phyloP scores from a whole-genome alignment of 2,888 invertebrate genomes.

The Melitaea athalia region DNA sequence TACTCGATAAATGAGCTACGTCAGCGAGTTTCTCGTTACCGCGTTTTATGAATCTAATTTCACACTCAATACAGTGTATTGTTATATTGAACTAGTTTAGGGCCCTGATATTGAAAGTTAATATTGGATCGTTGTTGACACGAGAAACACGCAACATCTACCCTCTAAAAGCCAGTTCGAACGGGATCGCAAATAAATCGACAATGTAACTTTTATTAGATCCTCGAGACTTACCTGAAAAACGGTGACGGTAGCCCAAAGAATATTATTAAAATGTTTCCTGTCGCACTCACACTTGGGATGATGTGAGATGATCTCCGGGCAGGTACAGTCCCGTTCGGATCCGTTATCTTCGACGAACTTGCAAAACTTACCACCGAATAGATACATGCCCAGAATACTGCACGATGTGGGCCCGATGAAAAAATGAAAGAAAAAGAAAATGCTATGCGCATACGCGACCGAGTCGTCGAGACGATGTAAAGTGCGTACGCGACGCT shows the following conservation, averaged over 20 bases:
- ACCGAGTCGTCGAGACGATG: conserved; percentile 68
- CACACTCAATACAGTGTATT: conserved; percentile 6
- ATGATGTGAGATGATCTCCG: conserved; percentile 93
- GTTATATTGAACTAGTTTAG: background rate
- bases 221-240: conserved; percentile 92
- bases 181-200: conserved; percentile 78
- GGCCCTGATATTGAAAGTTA: conserved; percentile 14
- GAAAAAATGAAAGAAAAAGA: conserved; percentile 77
- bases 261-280: conserved; percentile 99
- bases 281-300: conserved; percentile 97
- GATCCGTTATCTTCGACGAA: conserved; percentile 92
- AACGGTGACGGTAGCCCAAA: conserved; percentile 98
- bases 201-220: conserved; percentile 66
- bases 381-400: conserved; percentile 99
- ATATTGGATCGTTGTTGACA: conserved; percentile 38
- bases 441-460: conserved; percentile 80
- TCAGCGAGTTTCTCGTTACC: conserved; percentile 68
- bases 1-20: conserved; percentile 44
- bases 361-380: conserved; percentile 99
- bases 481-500: conserved; percentile 64
- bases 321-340: conserved; percentile 95
- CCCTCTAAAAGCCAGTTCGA: conserved; percentile 64
- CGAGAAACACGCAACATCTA: conserved; percentile 72
- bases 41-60: conserved; percentile 19
- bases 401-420: conserved; percentile 79